Evolutionary conservation across 2,888 invertebrate genomes (phyloP).

Genomic region (Ashinkailepas kermadecensis): DNA sequence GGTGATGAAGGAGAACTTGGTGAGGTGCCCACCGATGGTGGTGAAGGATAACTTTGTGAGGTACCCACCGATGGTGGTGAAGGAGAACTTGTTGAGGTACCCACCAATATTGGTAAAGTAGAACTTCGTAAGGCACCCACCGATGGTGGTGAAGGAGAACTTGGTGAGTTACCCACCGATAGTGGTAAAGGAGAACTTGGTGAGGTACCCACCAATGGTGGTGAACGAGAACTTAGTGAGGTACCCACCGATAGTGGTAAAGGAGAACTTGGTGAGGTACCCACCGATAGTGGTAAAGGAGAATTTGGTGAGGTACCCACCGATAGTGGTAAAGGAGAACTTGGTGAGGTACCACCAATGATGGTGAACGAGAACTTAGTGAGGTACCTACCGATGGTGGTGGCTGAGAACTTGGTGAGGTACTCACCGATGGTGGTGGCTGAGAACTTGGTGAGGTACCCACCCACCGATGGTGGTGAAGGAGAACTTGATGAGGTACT

Average conservation of each 20-base stretch:
- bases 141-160: too few species aligned
- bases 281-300: constrained; percentile 35
- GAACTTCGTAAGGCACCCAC: too few species aligned
- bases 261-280: constrained; percentile 29
- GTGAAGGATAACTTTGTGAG: too few species aligned
- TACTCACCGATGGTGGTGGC: constrained; percentile 33
- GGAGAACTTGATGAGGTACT: constrained; percentile 40
- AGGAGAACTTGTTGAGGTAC: constrained; percentile 29
- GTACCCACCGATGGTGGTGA: constrained; percentile 32
- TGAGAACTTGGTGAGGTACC: constrained; percentile 26
- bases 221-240: constrained; percentile 35
- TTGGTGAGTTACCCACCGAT: too few species aligned
- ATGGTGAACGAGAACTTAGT: constrained; percentile 35
- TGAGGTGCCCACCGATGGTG: too few species aligned
- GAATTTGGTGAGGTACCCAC: neutral
- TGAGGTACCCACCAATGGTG: neutral
- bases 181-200: too few species aligned
- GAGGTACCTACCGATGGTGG: neutral
- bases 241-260: constrained; percentile 31
- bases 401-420: constrained; percentile 35
- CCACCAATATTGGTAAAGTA: constrained; percentile 35
- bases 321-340: constrained; percentile 38
- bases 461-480: constrained; percentile 33
- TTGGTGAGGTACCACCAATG: constrained; percentile 36
- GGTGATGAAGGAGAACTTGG: constrained; percentile 39